These are phyloP conservation scores for Butastur rufipennis DNA, from an alignment of 2,113 vertebrate genomes.

Conservation along the genomic window DNA sequence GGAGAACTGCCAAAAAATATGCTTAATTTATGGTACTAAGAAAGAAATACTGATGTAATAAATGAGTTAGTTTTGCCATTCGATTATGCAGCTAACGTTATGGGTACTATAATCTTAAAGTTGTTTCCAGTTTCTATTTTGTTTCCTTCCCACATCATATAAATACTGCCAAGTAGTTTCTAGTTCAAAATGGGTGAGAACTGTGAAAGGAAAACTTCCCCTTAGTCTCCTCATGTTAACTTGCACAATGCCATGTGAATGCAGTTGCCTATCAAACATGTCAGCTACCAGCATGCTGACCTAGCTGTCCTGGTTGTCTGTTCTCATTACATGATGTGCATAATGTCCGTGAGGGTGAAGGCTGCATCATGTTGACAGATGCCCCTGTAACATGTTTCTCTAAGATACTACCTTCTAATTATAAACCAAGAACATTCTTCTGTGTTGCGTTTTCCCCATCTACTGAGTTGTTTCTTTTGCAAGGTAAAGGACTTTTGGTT, in stretches of 20 bases:
- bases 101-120: background rate
- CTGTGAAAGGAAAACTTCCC: background rate
- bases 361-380: background rate
- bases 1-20: conserved; percentile 14
- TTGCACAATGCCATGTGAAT: background rate
- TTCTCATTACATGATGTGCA: background rate
- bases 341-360: background rate
- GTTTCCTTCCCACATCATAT: background rate
- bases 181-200: background rate
- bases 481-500: background rate
- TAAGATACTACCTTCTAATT: background rate
- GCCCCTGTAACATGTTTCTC: background rate
- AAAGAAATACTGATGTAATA: conserved; percentile 41
- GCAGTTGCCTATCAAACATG: background rate
- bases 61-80: background rate
- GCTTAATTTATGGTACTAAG: conserved; percentile 23
- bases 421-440: background rate
- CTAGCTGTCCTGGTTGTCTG: background rate
- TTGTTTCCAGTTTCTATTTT: conserved; percentile 10
- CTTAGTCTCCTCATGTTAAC: background rate
- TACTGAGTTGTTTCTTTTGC: background rate
- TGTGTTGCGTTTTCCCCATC: background rate
- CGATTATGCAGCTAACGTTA: background rate
- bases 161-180: background rate
- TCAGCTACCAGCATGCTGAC: background rate